Base-by-base conservation (phyloP, 2,113 vertebrate genomes). In the Alouatta palliata region DNA sequence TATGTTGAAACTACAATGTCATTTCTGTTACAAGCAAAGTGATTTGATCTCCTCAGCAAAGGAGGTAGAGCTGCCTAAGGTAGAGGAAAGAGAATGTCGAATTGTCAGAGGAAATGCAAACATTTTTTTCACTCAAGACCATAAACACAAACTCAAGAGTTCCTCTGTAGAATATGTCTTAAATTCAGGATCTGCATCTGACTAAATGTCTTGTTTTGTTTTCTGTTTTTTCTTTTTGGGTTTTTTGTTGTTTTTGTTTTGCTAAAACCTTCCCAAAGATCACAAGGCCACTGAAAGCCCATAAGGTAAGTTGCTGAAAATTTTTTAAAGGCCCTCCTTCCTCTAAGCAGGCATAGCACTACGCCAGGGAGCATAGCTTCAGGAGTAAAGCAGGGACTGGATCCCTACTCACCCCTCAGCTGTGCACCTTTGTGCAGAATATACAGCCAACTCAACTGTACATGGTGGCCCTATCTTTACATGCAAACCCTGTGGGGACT, bases 21-120 rank as follows among this genome's bases (percentile, higher is more conserved):
- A 77, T 85, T 85, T 66, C 81, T 71, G 27, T 87, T 71, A 49
- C 4, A 77, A 64, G 77, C 49, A 58, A 64, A 64, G 47, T 81
- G 49, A 71, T 40, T 10, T 84, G 91, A 79, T 87, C 64, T 77
- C 56, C 35, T 54, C 86, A 73, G 49, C 64, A 92, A 89, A 97
- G 80, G n/a, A n/a, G n/a, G n/a, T n/a, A n/a, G n/a, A n/a, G 7
- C 91, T 94, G 37, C 12, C 4, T 73, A 84, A 49, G 21, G 58
- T 16, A 66, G 66, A 43, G 88, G 56, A 90, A 87, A 77, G 45
- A 68, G 37, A 49, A 49, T 4, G 23, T 52, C 40, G 49, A 82
- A 35, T 76, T 61, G 9, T 90, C 47, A 88, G 49, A 88, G 83
- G 90, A 93, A 71, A 86, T 47, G 37, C n/a, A 73, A 97, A 94